Percentiles rank a stretch among this genome's conserved stretches.
Conservation (phyloP, 2,888 invertebrate species). For the Antheraea assamensis region DNA sequence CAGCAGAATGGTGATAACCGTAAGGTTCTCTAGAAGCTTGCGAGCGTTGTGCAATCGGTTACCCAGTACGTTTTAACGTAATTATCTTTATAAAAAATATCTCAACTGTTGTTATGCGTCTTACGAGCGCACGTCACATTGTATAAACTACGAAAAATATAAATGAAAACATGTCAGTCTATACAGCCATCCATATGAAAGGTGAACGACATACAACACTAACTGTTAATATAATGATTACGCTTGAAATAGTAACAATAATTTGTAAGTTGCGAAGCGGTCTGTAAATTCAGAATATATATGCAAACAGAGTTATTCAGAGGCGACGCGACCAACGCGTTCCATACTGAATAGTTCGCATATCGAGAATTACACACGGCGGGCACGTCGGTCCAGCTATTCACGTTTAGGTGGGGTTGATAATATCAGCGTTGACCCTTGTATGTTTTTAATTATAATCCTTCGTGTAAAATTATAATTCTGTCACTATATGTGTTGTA, state of each 20-base stretch:
- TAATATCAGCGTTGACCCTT: neutral
- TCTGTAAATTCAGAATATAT: constrained; percentile 3
- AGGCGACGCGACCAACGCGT: constrained; percentile 7
- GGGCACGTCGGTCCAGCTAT: constrained; percentile 19
- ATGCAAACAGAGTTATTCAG: constrained; percentile 2
- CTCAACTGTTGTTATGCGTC: no score
- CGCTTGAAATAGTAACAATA: neutral
- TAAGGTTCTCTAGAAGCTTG: no score
- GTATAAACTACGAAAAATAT: no score
- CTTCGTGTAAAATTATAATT: neutral
- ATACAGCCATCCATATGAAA: no score
- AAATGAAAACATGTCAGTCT: no score
- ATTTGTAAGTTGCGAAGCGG: neutral
- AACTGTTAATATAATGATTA: neutral
- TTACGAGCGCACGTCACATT: no score
- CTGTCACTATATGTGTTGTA: neutral
- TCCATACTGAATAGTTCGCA: constrained; percentile 19
- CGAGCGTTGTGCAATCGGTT: no score
- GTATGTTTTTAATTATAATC: neutral
- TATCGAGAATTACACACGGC: constrained; percentile 27
- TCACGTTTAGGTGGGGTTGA: neutral
- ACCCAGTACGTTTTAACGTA: no score
- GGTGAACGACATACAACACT: no score
- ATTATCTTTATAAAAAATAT: no score
- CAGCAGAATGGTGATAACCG: no score